Conservation (phyloP, 2,113 vertebrate genomes). For the Hymenochirus boettgeri region DNA sequence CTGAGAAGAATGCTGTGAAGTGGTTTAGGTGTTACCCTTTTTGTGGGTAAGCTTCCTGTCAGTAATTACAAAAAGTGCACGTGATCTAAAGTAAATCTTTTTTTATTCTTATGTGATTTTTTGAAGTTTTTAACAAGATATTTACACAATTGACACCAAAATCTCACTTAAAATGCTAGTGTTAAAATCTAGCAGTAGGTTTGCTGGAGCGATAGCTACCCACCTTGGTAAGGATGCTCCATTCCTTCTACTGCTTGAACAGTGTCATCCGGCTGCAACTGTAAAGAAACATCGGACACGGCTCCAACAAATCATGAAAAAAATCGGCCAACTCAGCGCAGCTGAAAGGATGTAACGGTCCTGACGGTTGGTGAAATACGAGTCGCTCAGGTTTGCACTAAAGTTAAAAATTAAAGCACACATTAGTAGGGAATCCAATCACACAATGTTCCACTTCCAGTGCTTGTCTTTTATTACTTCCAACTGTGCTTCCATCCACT, state of each 20-base stretch:
- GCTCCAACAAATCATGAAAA: conserved; percentile 85
- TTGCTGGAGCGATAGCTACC: background rate
- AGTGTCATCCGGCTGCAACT: conserved; percentile 76
- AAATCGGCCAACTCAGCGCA: conserved; percentile 85
- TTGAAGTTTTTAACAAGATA: background rate
- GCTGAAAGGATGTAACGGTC: conserved; percentile 94
- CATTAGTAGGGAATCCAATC: background rate
- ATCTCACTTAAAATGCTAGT: conserved; percentile 39
- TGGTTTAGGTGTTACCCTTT: conserved; percentile 13
- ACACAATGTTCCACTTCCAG: too few relatives aligned
- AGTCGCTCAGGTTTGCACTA: conserved; percentile 94
- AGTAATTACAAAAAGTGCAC: conserved; percentile 42
- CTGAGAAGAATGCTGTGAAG: conserved; percentile 48
- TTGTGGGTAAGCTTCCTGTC: conserved; percentile 20
- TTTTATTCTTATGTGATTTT: conserved; percentile 8
- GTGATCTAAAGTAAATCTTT: conserved; percentile 13
- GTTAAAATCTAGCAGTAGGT: conserved; percentile 54
- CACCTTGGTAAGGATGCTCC: conserved; percentile 90
- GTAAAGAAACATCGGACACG: conserved; percentile 84
- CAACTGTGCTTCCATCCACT: too few relatives aligned
- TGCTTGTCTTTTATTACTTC: too few relatives aligned
- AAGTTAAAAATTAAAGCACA: background rate
- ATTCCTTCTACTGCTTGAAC: conserved; percentile 79
- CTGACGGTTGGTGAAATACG: conserved; percentile 96
- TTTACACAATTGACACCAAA: background rate